Percentiles rank a stretch among this genome's conserved stretches.
phyloP scores from a whole-genome alignment of 2,113 vertebrate genomes.

The Hystrix cristata region DNA sequence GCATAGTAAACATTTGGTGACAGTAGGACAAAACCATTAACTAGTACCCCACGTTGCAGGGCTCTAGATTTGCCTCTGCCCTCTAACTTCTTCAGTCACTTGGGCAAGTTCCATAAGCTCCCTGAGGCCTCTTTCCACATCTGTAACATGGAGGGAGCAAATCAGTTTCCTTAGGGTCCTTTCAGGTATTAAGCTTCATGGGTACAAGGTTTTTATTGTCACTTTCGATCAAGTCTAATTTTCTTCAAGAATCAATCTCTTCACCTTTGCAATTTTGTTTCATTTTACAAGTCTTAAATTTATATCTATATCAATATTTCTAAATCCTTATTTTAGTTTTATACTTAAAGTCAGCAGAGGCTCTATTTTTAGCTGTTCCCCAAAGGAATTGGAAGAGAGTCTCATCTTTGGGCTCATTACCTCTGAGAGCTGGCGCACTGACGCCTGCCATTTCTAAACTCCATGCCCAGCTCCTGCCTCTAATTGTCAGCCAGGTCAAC shows the following conservation, averaged over 20 bases:
- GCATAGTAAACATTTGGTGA: background rate
- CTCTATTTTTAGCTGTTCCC: slow-evolving; percentile 74
- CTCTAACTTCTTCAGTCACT: background rate
- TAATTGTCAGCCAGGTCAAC: slow-evolving; percentile 73
- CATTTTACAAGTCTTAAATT: slow-evolving; percentile 47
- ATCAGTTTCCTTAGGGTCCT: background rate
- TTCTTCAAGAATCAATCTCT: slow-evolving; percentile 51
- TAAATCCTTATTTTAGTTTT: slow-evolving; percentile 57
- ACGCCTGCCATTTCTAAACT: slow-evolving; percentile 54
- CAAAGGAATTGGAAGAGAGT: slow-evolving; percentile 51
- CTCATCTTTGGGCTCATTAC: slow-evolving; percentile 74
- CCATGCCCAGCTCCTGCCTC: slow-evolving; percentile 31
- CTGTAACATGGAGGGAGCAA: background rate
- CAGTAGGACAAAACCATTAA: background rate
- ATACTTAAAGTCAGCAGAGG: slow-evolving; percentile 11
- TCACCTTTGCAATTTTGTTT: slow-evolving; percentile 54
- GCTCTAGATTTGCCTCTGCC: background rate
- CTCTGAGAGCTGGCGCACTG: slow-evolving; percentile 65
- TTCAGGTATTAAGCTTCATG: background rate
- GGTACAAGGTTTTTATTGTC: slow-evolving; percentile 57
- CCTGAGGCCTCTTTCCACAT: background rate
- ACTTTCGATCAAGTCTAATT: slow-evolving; percentile 62
- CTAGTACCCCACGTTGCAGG: background rate
- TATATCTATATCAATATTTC: slow-evolving; percentile 25
- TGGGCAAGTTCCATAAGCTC: background rate